Base-by-base conservation (phyloP, 1,140 invertebrate genomes). In the Gryllus bimaculatus region DNA sequence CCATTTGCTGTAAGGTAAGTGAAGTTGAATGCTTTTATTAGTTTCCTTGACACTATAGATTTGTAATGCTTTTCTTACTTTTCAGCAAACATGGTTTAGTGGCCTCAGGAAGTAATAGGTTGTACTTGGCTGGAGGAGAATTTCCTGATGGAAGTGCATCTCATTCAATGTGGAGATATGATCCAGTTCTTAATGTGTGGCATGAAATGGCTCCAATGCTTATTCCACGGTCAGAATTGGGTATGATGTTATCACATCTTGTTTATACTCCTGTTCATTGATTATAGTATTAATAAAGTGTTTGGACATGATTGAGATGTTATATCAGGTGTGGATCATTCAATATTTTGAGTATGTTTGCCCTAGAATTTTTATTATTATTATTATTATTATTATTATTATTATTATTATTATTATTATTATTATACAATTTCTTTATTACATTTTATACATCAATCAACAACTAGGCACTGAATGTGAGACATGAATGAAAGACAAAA, bases 121-220 rank as follows among this genome's bases (percentile, higher is more conserved):
- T 90, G 54, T 90, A 89, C 81, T 81, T 90, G 79, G 88, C 88
- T 78, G 89, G 89, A 20, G 89, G 89, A 13, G 88, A 90, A 81
- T 89, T 86, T 81, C 89, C 89, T n/a, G 88, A 90, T 85, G 89
- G 89, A 8, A 86, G 85, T 73, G 87, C 87, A 7, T 88, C 86
- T 80, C 82, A 84, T 39, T 85, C 84, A 79, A 82, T 89, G 78
- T 89, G 86, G 86, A 82, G 89, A 47, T 90, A 89, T 84, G 89
- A 90, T 81, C 88, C 89, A 13, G 84, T 86, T 18, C 82, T 87
- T 73, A 88, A 90, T 83, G 82, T 81, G 6, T 90, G 89, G 89
- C 85, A 86, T 74, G 87, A 89, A 83, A 84, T 90, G 84, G 85
- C 88, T 77, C 82, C 86, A 8, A 89, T 90, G 89, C 82, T 83